Percentiles rank a stretch among this genome's conserved stretches.
Conservation (phyloP, 1,140 invertebrate genomes). For the Cherax destructor region DNA sequence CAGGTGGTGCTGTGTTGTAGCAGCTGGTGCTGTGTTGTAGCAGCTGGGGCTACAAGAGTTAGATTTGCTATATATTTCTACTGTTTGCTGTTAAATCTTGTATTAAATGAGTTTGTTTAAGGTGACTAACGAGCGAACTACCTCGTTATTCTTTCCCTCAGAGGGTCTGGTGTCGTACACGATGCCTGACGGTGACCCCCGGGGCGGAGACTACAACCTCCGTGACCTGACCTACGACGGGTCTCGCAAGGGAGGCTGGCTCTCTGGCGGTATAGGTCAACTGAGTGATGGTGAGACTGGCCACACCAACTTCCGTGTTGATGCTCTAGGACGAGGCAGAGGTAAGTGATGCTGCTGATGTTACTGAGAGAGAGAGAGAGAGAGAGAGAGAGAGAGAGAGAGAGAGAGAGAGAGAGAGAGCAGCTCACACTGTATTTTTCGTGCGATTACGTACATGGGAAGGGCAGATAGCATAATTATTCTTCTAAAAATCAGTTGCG, state of each 20-base stretch:
- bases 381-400: neutral
- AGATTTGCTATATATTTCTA: too few relatives aligned
- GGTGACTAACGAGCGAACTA: too few relatives aligned
- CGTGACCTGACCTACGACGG: conserved; percentile 69
- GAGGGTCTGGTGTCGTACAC: conserved; percentile 54
- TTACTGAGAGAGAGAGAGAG: neutral
- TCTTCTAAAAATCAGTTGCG: too few relatives aligned
- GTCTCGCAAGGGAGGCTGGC: conserved; percentile 24
- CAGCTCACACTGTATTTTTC: neutral
- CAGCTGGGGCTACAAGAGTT: too few relatives aligned
- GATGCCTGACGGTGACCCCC: conserved; percentile 47
- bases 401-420: neutral
- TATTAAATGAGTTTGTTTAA: too few relatives aligned
- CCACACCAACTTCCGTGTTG: conserved; percentile 55
- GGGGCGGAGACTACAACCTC: conserved; percentile 41
- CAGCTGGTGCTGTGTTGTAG: too few relatives aligned
- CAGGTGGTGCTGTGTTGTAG: too few relatives aligned
- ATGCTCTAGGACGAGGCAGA: conserved; percentile 28
- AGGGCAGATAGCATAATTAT: too few relatives aligned
- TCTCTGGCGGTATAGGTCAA: conserved; percentile 49
- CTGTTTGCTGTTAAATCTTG: too few relatives aligned
- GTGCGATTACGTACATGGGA: too few relatives aligned
- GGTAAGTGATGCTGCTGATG: neutral
- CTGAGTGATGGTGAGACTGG: conserved; percentile 47
- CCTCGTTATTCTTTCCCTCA: neutral